These are phyloP conservation scores for Oreochromis grahami DNA, from an alignment of 2,797 vertebrate genomes.

Conservation along the genomic window DNA sequence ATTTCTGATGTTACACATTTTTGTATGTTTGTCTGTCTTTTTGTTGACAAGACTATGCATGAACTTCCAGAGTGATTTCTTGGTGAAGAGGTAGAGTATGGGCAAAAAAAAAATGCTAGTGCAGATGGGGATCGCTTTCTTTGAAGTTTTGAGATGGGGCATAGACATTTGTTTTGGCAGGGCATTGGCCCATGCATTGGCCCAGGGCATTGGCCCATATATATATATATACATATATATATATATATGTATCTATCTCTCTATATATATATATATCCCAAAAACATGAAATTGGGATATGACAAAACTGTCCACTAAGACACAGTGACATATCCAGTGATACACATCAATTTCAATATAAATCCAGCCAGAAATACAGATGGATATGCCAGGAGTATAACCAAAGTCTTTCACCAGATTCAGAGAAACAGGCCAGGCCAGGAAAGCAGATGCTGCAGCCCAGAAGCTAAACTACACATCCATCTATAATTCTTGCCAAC, in stretches of 20 bases:
- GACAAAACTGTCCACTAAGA: slow-evolving; percentile 41
- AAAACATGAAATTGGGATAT: slow-evolving; percentile 16
- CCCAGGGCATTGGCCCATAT: neutral
- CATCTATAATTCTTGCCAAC: slow-evolving; percentile 40
- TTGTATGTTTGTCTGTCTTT: neutral
- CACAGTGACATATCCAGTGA: slow-evolving; percentile 42
- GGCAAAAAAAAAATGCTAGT: neutral
- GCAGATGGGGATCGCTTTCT: neutral
- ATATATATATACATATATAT: no score
- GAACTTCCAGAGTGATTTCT: neutral
- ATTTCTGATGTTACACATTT: neutral
- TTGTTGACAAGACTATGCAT: neutral
- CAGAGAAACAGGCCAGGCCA: slow-evolving; percentile 40
- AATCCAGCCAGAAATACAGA: slow-evolving; percentile 49
- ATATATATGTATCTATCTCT: no score
- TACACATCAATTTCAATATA: slow-evolving; percentile 44
- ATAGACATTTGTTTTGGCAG: neutral
- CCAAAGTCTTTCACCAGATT: slow-evolving; percentile 40
- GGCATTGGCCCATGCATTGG: neutral
- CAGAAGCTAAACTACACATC: slow-evolving; percentile 46
- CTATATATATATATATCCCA: no score
- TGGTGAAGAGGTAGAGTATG: neutral
- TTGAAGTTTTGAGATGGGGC: neutral
- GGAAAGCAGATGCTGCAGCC: slow-evolving; percentile 55
- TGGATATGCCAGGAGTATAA: slow-evolving; percentile 54